phyloP scores from a whole-genome alignment of 2,797 vertebrate genomes.

The Lutra lutra region DNA sequence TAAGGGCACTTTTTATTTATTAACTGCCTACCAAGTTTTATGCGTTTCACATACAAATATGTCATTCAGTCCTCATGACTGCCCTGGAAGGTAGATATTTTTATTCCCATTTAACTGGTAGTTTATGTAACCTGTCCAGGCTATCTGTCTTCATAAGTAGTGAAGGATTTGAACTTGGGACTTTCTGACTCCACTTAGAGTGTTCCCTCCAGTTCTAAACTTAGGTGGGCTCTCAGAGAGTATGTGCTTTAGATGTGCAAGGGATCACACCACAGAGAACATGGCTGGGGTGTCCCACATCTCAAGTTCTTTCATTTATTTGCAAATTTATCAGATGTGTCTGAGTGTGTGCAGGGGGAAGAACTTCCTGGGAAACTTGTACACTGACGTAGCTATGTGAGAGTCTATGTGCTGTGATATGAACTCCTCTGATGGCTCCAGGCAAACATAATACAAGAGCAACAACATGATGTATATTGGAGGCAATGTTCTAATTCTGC shows the following conservation, averaged over 20 bases:
- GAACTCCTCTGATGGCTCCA: background rate
- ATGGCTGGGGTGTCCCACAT: too few species aligned
- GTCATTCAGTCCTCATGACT: background rate
- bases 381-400: background rate
- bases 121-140: background rate
- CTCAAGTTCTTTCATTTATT: background rate
- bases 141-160: background rate
- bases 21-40: background rate
- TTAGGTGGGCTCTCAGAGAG: background rate
- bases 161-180: background rate
- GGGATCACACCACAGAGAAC: background rate
- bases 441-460: background rate
- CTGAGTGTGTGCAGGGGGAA: background rate
- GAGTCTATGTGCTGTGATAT: background rate
- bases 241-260: background rate
- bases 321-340: background rate
- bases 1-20: constrained; percentile 10
- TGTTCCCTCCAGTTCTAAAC: background rate
- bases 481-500: background rate
- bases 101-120: background rate
- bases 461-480: background rate
- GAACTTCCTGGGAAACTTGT: background rate
- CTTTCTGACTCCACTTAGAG: background rate
- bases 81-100: background rate
- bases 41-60: background rate